Base-by-base conservation (phyloP, 2,797 vertebrate species). In the Zenarchopterus dispar region DNA sequence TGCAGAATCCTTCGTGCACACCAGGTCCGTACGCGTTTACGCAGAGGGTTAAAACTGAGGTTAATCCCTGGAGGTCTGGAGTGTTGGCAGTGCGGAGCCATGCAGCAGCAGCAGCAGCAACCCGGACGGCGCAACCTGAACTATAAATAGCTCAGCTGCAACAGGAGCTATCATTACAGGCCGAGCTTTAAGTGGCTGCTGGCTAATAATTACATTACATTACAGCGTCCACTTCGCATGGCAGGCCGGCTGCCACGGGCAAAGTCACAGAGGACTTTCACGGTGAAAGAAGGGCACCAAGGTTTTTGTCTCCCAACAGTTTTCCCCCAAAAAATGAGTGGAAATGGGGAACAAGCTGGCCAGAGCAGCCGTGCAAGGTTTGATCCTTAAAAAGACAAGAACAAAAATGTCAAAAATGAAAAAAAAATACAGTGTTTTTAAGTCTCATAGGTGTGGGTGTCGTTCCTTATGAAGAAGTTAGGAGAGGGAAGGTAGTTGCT, bases 191-290 rank as follows among this genome's bases (percentile, higher is more conserved):
- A 88, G 88, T 86, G 83, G 77, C 81, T 88, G 68, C 87, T 84
- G 73, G 87, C 88, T 90, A 90, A 93, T 93, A 90, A 93, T 93
- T 92, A 90, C 93, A 89, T 86, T 84, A 84, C 72, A 87, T 88
- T 90, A 84, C 80, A 68, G 64, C 69, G 86, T 69, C 76, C 76
- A 84, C 84, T 84, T 77, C 47, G 81, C 24, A 68, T 72, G 56
- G 70, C 51, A 26, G 73, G 21, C 56, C 4, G 23, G 60, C 33
- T 57, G 71, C 76, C 73, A 48, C 51, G 5, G 62, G 78, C 59
- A 84, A 81, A 84, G 81, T 82, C 68, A 78, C 36, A 0, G 3
- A 28, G 44, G 44, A 62, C 58, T 76, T 60, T 78, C 74, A 79
- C 75, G 74, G 80, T 89, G 82, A 85, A 84, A 45, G 0, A 58